Percentiles rank a stretch among this genome's conserved stretches.
These are phyloP conservation scores for Sarcophilus harrisii DNA, from an alignment of 2,797 vertebrate species.

Conservation along the genomic window DNA sequence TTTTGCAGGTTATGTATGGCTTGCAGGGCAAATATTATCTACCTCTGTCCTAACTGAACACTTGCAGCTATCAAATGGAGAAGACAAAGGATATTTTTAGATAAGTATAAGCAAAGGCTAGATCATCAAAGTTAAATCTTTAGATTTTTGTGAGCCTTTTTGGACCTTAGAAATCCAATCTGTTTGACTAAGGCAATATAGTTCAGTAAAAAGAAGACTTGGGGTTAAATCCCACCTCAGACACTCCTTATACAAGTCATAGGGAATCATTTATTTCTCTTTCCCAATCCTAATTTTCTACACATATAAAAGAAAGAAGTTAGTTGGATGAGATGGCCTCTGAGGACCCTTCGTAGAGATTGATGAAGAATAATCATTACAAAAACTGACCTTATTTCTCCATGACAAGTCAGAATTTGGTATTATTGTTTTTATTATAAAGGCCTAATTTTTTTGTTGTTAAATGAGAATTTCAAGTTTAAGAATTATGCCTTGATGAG, in stretches of 20 bases:
- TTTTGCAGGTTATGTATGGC: too few species aligned
- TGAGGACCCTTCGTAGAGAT: background rate
- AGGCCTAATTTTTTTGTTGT: constrained; percentile 19
- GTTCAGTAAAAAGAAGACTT: background rate
- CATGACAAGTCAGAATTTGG: background rate
- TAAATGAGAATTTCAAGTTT: constrained; percentile 47
- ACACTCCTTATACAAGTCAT: background rate
- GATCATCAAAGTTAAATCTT: background rate
- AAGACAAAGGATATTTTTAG: background rate
- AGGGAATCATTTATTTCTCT: background rate
- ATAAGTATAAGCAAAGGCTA: background rate
- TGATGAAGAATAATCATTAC: constrained; percentile 17
- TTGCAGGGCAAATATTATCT: too few species aligned
- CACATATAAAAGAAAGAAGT: background rate
- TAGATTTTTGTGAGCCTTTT: background rate
- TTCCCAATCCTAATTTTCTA: background rate
- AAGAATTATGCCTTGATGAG: constrained; percentile 41
- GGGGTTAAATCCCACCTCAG: background rate
- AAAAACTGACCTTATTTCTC: background rate
- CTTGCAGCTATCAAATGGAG: background rate
- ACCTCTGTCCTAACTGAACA: background rate
- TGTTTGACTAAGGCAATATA: background rate
- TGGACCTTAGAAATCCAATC: background rate
- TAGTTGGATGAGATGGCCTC: background rate
- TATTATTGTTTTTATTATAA: constrained; percentile 14